These are phyloP conservation scores for Nephila pilipes DNA, from an alignment of 1,140 invertebrate species.

Conservation along the genomic window DNA sequence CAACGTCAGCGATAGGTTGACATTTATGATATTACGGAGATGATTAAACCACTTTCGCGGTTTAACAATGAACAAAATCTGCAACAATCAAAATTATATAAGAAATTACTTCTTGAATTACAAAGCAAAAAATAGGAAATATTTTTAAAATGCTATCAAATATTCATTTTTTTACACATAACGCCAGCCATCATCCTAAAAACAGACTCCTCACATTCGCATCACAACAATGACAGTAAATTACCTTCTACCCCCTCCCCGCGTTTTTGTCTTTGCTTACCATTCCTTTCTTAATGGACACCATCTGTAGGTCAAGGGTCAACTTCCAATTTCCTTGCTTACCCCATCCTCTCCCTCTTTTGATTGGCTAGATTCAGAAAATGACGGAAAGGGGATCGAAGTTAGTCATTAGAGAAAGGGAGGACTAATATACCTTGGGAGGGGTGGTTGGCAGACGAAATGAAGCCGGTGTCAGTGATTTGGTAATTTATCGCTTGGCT, in stretches of 20 bases:
- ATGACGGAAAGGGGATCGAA: constrained; percentile 57
- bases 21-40: too few species aligned
- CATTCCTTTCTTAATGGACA: constrained; percentile 49
- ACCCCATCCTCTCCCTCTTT: neutral
- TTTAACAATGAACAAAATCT: too few species aligned
- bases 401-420: constrained; percentile 57
- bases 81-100: too few species aligned
- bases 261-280: constrained; percentile 34
- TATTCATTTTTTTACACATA: neutral
- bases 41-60: too few species aligned
- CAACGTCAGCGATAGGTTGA: too few species aligned
- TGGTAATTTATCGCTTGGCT: constrained; percentile 40
- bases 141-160: too few species aligned
- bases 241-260: neutral
- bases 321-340: constrained; percentile 59
- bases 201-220: neutral
- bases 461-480: constrained; percentile 24
- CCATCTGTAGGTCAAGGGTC: constrained; percentile 62
- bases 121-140: too few species aligned
- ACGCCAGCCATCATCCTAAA: neutral
- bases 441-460: constrained; percentile 33
- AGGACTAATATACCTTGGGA: constrained; percentile 47
- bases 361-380: constrained; percentile 67
- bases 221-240: neutral
- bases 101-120: too few species aligned